Evolutionary conservation across 2,888 invertebrate genomes (phyloP).

Genomic region (Drosophila suboccidentalis): DNA sequence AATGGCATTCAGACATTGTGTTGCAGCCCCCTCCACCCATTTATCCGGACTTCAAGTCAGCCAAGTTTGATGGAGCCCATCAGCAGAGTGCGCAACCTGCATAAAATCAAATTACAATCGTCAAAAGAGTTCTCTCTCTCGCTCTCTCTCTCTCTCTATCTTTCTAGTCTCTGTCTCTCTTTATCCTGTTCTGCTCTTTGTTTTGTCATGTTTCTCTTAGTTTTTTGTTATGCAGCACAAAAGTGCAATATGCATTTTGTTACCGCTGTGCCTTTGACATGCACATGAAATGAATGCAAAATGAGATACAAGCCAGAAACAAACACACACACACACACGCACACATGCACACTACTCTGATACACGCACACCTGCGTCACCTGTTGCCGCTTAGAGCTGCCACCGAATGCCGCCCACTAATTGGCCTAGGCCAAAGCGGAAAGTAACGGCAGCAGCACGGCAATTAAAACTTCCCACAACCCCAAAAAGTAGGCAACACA

Average conservation of each 20-base stretch:
- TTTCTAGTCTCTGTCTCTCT: not conserved
- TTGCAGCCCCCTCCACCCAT: not conserved
- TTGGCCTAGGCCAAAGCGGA: conserved; percentile 42
- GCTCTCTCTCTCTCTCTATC: not conserved
- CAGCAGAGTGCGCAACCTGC: conserved; percentile 37
- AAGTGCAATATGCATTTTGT: conserved; percentile 67
- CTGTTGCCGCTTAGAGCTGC: conserved; percentile 56
- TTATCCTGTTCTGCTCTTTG: not conserved
- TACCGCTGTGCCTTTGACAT: conserved; percentile 51
- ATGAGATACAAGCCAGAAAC: conserved; percentile 55
- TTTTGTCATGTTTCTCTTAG: conserved; percentile 16
- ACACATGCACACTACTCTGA: not conserved
- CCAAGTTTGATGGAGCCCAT: conserved; percentile 25
- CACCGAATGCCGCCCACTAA: conserved; percentile 54
- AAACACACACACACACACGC: conserved; percentile 15
- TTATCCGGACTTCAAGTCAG: conserved; percentile 1
- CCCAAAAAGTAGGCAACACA: conserved; percentile 58
- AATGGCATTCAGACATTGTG: conserved; percentile 39
- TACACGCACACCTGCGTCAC: conserved; percentile 41
- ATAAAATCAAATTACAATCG: conserved; percentile 61
- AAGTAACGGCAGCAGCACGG: conserved; percentile 25
- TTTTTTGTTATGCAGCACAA: conserved; percentile 57
- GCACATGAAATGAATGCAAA: conserved; percentile 69
- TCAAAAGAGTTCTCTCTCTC: conserved; percentile 28
- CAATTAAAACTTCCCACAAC: conserved; percentile 42